These are phyloP conservation scores for Enteromius viviparus DNA, from an alignment of 2,797 vertebrate genomes.

Conservation along the genomic window DNA sequence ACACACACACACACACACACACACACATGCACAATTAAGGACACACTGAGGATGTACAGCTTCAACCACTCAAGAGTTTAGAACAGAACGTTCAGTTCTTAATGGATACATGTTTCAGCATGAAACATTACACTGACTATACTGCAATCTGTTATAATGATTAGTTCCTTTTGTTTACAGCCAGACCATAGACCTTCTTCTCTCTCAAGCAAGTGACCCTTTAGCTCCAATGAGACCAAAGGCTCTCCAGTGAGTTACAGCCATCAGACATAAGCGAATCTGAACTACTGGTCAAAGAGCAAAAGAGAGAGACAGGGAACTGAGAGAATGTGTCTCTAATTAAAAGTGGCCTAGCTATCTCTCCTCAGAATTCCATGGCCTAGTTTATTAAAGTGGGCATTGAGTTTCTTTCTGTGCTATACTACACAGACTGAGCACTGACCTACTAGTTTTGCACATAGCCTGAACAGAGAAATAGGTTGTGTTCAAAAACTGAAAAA, in stretches of 20 bases:
- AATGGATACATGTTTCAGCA: not conserved
- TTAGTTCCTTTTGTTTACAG: slow-evolving; percentile 17
- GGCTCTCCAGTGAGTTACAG: slow-evolving; percentile 31
- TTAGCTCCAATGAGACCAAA: slow-evolving; percentile 25
- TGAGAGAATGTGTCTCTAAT: slow-evolving; percentile 60
- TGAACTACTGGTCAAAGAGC: slow-evolving; percentile 44
- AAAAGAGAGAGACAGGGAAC: slow-evolving; percentile 21
- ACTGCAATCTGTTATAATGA: slow-evolving; percentile 5
- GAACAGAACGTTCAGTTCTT: slow-evolving; percentile 20
- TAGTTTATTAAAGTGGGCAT: slow-evolving; percentile 62
- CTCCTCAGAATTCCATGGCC: slow-evolving; percentile 60
- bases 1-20: not conserved
- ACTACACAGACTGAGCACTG: slow-evolving; percentile 17
- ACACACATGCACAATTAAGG: not conserved
- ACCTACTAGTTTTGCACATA: slow-evolving; percentile 40
- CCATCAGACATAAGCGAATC: slow-evolving; percentile 38
- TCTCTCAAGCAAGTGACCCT: slow-evolving; percentile 21
- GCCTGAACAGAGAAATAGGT: slow-evolving; percentile 11
- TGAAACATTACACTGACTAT: slow-evolving; percentile 2
- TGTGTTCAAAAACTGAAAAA: slow-evolving; percentile 11
- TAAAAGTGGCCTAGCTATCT: slow-evolving; percentile 64
- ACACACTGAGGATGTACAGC: not conserved
- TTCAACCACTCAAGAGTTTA: slow-evolving; percentile 1
- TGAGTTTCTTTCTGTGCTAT: slow-evolving; percentile 44
- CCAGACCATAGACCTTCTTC: not conserved